Evolutionary conservation across 2,888 invertebrate species (phyloP).

Genomic region (Minunthozetes semirufus): DNA sequence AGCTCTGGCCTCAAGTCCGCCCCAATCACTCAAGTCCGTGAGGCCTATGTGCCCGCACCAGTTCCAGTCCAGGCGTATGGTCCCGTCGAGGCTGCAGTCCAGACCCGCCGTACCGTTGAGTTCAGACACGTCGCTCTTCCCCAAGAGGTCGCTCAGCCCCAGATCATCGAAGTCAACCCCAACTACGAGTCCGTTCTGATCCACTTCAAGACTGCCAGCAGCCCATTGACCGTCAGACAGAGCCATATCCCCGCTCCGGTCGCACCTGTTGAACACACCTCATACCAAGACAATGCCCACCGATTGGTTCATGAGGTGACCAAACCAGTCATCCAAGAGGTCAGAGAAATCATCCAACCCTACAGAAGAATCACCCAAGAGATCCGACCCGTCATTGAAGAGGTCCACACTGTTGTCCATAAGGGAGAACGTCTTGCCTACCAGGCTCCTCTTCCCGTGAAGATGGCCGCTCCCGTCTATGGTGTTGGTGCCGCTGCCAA

Average conservation of each 20-base stretch:
- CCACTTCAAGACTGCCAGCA: not conserved
- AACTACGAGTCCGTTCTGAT: not conserved
- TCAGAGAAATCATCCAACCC: constrained; percentile 32
- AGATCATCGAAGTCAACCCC: not conserved
- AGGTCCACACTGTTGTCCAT: not conserved
- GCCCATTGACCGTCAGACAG: not conserved
- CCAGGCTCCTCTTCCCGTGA: too few relatives aligned
- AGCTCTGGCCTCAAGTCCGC: too few relatives aligned
- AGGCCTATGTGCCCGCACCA: too few relatives aligned
- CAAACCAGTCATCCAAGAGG: constrained; percentile 12
- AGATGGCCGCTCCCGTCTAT: too few relatives aligned
- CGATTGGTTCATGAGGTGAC: not conserved
- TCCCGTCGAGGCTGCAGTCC: not conserved
- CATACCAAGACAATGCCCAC: not conserved
- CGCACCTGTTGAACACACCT: not conserved
- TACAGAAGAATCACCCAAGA: constrained; percentile 3
- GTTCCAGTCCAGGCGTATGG: not conserved
- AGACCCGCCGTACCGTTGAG: not conserved
- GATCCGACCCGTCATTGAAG: constrained; percentile 26
- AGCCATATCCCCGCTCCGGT: not conserved
- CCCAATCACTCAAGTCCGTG: too few relatives aligned
- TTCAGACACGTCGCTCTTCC: not conserved
- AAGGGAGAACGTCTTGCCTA: too few relatives aligned
- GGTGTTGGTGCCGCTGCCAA: too few relatives aligned
- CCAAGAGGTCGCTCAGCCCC: not conserved